A percentile compares a stretch with the other conserved stretches of the same genome.
These are phyloP conservation scores for Menura novaehollandiae DNA, from an alignment of 2,113 vertebrate genomes.

Conservation along the genomic window DNA sequence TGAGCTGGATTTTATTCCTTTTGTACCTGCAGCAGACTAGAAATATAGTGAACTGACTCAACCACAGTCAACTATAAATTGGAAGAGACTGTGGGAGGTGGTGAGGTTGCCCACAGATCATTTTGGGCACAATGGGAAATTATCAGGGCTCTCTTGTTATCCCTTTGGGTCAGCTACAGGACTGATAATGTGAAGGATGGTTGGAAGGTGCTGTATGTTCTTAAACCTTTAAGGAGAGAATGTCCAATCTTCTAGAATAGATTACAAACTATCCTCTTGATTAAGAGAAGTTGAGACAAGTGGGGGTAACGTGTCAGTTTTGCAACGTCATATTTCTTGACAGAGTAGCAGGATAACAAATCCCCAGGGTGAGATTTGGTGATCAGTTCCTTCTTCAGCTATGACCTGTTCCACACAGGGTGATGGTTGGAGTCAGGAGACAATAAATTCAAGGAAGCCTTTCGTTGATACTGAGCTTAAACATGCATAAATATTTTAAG, in stretches of 20 bases:
- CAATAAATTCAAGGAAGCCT: background rate
- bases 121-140: background rate
- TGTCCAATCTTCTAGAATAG: background rate
- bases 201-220: background rate
- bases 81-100: background rate
- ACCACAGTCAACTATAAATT: background rate
- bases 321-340: background rate
- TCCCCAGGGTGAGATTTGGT: rapidly evolving
- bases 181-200: background rate
- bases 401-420: background rate
- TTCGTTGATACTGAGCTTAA: background rate
- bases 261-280: background rate
- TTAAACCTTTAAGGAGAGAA: background rate
- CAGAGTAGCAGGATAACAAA: background rate
- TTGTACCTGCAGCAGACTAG: background rate
- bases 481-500: background rate
- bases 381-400: background rate
- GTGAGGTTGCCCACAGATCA: background rate
- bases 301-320: background rate
- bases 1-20: background rate
- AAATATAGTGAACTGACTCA: background rate
- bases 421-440: background rate
- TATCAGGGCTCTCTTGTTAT: background rate
- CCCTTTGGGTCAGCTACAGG: background rate
- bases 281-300: background rate